Conservation (phyloP, 2,888 invertebrate genomes). For the Dryobota labecula region DNA sequence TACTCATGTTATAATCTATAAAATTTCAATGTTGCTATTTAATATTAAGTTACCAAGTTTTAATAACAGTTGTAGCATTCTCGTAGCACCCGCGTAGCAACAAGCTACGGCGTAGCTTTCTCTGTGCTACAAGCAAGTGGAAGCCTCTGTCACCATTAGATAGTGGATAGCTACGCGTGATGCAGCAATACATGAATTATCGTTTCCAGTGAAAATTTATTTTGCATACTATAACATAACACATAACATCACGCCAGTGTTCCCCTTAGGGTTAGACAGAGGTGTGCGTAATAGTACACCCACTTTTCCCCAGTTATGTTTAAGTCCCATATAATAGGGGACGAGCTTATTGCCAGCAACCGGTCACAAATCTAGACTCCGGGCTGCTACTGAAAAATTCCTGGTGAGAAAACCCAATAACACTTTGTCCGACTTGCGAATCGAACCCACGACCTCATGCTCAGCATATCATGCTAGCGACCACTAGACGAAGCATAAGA, state of each 20-base stretch:
- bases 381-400: neutral
- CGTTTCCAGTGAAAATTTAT: neutral
- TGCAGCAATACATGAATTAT: neutral
- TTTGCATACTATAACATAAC: too few species aligned
- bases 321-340: too few species aligned
- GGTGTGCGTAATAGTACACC: too few species aligned
- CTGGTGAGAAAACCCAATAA: neutral
- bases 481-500: too few species aligned
- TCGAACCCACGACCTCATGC: neutral
- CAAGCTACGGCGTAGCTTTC: constrained; percentile 30
- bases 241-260: neutral
- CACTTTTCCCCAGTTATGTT: too few species aligned
- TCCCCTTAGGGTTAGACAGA: too few species aligned
- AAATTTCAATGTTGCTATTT: neutral
- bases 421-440: neutral
- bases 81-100: constrained; percentile 24
- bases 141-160: neutral
- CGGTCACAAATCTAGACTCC: too few species aligned
- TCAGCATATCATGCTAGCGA: neutral
- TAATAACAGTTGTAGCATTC: neutral
- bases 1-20: neutral
- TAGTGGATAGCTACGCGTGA: neutral
- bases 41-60: neutral
- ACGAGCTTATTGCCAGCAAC: too few species aligned
- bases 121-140: neutral